Evolutionary conservation across 2,113 vertebrate species (phyloP).

Genomic region (Noturus placidus): DNA sequence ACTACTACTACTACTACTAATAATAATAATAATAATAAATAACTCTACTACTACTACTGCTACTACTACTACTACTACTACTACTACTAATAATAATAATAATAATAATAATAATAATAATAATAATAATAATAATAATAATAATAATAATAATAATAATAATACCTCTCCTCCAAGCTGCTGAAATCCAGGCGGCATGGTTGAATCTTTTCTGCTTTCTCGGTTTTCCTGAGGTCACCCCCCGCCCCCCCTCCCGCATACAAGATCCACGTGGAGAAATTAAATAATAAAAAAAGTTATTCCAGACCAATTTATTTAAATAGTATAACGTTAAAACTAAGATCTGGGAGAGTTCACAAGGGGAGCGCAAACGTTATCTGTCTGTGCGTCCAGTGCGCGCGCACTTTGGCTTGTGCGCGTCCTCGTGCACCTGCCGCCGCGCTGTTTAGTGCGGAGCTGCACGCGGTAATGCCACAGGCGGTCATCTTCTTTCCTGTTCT

Average conservation of each 20-base stretch:
- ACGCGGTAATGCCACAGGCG: background rate
- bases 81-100: background rate
- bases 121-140: background rate
- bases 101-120: background rate
- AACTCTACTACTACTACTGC: no score
- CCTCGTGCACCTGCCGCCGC: constrained; percentile 1
- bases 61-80: no score
- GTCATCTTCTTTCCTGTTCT: constrained; percentile 53
- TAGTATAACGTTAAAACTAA: background rate
- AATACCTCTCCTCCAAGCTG: constrained; percentile 76
- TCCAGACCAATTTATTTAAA: constrained; percentile 24
- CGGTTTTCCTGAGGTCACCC: background rate
- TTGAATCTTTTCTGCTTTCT: constrained; percentile 56
- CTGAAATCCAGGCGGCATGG: constrained; percentile 76
- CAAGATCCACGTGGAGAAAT: constrained; percentile 6
- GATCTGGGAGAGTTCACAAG: background rate
- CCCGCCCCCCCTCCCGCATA: background rate
- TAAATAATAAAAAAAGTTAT: background rate
- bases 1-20: background rate
- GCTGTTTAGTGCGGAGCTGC: background rate
- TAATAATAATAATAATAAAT: background rate
- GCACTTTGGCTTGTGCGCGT: background rate
- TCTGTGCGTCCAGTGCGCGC: background rate
- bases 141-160: constrained; percentile 9
- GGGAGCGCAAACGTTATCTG: background rate